Evolutionary conservation across 2,797 vertebrate species (phyloP).

Genomic region (Sebastiscus tertius): DNA sequence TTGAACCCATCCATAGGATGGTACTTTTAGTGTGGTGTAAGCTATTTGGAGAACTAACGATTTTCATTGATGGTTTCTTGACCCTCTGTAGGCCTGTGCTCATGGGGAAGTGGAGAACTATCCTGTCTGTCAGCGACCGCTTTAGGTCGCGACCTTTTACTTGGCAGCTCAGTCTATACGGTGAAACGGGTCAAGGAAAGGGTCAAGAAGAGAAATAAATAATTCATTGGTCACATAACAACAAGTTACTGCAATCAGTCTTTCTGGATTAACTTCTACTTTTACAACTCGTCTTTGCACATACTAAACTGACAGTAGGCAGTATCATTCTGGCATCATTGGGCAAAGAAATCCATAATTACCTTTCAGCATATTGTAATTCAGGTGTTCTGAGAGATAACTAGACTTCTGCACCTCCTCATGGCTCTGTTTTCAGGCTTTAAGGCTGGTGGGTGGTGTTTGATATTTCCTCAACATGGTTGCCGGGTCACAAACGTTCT

Average conservation of each 20-base stretch:
- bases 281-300: neutral
- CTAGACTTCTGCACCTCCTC: too few relatives aligned
- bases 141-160: conserved; percentile 24
- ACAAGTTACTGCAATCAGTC: neutral
- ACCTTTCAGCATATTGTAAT: too few relatives aligned
- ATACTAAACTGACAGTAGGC: neutral
- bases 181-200: neutral
- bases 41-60: conserved; percentile 45
- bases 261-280: neutral
- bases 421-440: too few relatives aligned
- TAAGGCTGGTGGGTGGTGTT: too few relatives aligned
- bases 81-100: neutral
- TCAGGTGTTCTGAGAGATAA: too few relatives aligned
- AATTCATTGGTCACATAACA: conserved; percentile 10
- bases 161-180: neutral
- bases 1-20: neutral
- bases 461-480: too few relatives aligned
- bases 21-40: conserved; percentile 25
- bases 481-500: too few relatives aligned
- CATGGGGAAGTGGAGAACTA: conserved; percentile 1
- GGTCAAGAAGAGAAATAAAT: conserved; percentile 26
- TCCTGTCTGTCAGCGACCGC: conserved; percentile 9
- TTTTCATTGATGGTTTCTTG: conserved; percentile 13
- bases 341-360: too few relatives aligned
- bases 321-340: too few relatives aligned